These are phyloP conservation scores for Columba janthina DNA, from an alignment of 2,113 vertebrate species.

Conservation along the genomic window DNA sequence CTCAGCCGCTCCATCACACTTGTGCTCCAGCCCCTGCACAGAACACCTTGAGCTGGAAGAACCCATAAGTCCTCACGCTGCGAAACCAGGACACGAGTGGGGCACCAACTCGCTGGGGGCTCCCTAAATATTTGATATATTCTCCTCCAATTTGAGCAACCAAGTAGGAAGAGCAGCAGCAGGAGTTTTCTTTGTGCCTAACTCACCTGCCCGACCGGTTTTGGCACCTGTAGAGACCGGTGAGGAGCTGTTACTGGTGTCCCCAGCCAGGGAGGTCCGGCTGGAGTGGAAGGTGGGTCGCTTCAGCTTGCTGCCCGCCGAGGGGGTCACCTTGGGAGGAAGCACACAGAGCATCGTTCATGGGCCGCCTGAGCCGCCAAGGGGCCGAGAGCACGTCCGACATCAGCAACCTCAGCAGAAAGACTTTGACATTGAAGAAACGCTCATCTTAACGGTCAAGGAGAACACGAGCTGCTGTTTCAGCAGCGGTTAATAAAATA, in stretches of 20 bases:
- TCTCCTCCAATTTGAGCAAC: not conserved
- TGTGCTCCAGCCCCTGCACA: too few species aligned
- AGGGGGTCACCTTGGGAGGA: conserved; percentile 81
- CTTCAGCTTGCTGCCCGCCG: conserved; percentile 88
- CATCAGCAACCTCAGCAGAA: not conserved
- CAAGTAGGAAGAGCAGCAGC: rapidly evolving
- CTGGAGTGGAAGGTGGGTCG: conserved; percentile 95
- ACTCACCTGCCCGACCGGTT: conserved; percentile 84
- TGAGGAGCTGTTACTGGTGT: conserved; percentile 87
- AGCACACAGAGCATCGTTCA: not conserved
- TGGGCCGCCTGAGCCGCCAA: rapidly evolving
- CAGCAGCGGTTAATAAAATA: not conserved
- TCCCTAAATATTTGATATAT: rapidly evolving
- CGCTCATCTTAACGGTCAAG: conserved; percentile 64
- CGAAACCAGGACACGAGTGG: rapidly evolving
- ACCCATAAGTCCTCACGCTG: rapidly evolving
- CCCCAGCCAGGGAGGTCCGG: conserved; percentile 90
- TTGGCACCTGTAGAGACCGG: conserved; percentile 81
- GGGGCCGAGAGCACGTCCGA: rapidly evolving
- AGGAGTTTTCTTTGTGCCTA: rapidly evolving
- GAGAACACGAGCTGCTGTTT: conserved; percentile 19
- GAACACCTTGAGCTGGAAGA: not conserved
- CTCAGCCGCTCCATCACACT: too few species aligned
- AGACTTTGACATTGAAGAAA: not conserved
- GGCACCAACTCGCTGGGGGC: rapidly evolving